Evolutionary conservation across 2,113 vertebrate genomes (phyloP), one percentile per base, ranked within the genome.

Genomic region (Hyperoodon ampullatus): DNA sequence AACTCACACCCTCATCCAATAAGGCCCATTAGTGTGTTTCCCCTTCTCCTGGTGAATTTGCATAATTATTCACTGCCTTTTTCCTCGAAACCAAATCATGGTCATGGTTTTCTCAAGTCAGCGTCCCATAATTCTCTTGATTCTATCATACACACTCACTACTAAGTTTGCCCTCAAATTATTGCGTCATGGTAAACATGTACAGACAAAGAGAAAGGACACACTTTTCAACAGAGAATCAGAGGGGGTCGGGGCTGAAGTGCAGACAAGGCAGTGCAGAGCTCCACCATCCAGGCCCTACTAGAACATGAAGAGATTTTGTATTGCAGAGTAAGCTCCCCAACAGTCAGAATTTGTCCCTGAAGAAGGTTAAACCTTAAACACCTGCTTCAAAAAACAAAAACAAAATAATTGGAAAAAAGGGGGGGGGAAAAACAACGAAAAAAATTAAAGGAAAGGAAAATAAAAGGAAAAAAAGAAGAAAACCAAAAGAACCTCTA

Each of bases 331-430:
- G 98, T 98, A 98, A 99, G 98, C 98, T 98, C 98, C 98, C 99
- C 98, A 99, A 99, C 99, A 99, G 99, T 99, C 98, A 99, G 98
- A 99, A 98, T 99, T 99, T 99, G 99, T 99, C 99, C 99, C 99
- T 99, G 99, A 99, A 99, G 99, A 99, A 99, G 99, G 99, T 99
- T 99, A 99, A 99, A 99, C 99, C 99, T 99, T 99, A 98, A 99
- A 99, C 99, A 99, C 99, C 99, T 99, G 99, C 99, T 99, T 99
- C 98, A 98, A 99, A 99, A 99, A 98, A 98, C 96, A 97, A 98
- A 98, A 97, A 96, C 82, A 97, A 98, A 97, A 93, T 94, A 66
- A 96, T n/a, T 5, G 16, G 97, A 92, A 85, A 96, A 53, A 81
- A 87, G 97, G 93, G 28, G 12, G 12, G 11, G 13, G 2, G 24